Evolutionary conservation across 2,113 vertebrate species (phyloP), one percentile per base, ranked within the genome.

Genomic region (Oncorhynchus mykiss): DNA sequence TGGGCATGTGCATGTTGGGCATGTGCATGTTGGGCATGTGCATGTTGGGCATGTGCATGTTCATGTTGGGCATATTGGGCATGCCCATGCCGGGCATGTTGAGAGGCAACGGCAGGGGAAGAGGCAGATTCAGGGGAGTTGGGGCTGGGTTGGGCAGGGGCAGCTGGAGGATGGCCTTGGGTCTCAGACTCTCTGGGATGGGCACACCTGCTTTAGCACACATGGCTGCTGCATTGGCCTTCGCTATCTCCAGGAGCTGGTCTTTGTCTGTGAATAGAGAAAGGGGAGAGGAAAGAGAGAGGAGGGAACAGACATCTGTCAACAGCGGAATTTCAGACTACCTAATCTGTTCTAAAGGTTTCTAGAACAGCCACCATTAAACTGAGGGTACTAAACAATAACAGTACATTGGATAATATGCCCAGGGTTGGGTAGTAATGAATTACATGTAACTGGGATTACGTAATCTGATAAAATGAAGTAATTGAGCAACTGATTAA

Each of bases 161-260:
- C 66, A 93, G 93, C 90, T 93, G 97, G 89, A 95, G 95, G 88
- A 95, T 93, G 78, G 94, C 90, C 88, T 95, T 95, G 77, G 98
- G 98, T 87, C 96, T 95, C 78, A 99, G 93, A 91, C 96, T 99
- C 80, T 97, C 95, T 59, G 97, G 97, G 74, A 99, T 94, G 64
- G 97, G 96, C 89, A 99, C 95, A 27, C 97, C 97, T 12, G 97
- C 97, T 91, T 99, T 99, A 22, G 96, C 97, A 90, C 97, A 99
- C 98, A 99, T 99, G 87, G 97, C 98, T 11, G 98, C 97, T 72
- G 98, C 98, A 76, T 99, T 99, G 85, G 98, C 98, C 93, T 99
- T 99, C 79, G 98, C 98, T 86, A 99, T 99, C 93, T 99, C 98
- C 82, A 99, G 95, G 67, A 99, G 92, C 79, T 99, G 98, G 85